phyloP scores from a whole-genome alignment of 2,797 vertebrate genomes.

The Macropus fuliginosus region DNA sequence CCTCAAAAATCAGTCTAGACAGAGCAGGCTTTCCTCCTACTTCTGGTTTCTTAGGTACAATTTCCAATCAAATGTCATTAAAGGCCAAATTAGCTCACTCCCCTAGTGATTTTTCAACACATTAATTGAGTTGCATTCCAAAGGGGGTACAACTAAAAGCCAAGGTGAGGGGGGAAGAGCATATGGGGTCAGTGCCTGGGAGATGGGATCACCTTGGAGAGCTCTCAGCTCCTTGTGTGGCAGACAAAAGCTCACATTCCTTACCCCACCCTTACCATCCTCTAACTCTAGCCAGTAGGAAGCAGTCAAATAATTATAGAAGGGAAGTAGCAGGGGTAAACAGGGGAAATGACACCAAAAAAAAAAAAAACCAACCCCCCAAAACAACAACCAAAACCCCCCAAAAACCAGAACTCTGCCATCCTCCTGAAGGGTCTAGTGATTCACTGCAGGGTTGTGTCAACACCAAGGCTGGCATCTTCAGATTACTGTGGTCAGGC shows the following conservation, averaged over 20 bases:
- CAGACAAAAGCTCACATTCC: not conserved
- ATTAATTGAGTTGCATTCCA: not conserved
- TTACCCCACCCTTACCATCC: not conserved
- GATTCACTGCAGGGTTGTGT: not conserved
- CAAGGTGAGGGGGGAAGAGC: not conserved
- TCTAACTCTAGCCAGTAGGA: no score
- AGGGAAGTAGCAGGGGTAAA: not conserved
- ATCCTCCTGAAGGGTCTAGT: not conserved
- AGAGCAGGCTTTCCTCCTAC: not conserved
- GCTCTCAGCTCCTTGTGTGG: not conserved
- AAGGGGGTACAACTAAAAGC: not conserved
- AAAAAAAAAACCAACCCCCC: no score
- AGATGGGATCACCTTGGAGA: not conserved
- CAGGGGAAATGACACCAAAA: not conserved
- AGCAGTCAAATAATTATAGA: not conserved
- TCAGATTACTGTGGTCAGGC: not conserved
- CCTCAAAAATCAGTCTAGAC: not conserved
- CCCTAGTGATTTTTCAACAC: not conserved
- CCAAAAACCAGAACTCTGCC: not conserved
- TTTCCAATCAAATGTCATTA: not conserved
- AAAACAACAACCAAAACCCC: no score
- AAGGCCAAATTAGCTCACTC: not conserved
- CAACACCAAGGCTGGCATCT: not conserved
- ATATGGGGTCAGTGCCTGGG: not conserved
- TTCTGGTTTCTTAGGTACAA: not conserved